A percentile compares a stretch with the other conserved stretches of the same genome.
phyloP scores from a whole-genome alignment of 1,140 invertebrate species.

The Tetragonula clypearis region DNA sequence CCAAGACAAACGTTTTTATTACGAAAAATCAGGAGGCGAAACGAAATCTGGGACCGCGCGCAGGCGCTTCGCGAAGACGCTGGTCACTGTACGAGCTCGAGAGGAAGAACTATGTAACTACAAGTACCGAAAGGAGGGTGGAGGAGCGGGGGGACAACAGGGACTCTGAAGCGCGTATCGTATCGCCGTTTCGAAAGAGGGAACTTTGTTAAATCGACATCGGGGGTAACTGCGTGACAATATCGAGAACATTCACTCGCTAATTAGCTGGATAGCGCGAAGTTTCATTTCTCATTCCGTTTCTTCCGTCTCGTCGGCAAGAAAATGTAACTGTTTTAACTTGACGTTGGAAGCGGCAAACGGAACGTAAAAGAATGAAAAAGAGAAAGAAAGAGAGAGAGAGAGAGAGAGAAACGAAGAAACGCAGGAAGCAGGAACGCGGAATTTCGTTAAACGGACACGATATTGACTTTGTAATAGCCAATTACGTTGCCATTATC shows the following conservation, averaged over 20 bases:
- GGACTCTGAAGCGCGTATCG: not conserved
- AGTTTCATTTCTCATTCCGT: not conserved
- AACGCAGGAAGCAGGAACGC: not conserved
- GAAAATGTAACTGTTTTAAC: not conserved
- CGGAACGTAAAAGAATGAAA: not conserved
- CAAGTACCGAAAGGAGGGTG: no score
- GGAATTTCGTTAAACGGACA: not conserved
- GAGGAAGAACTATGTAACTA: not conserved
- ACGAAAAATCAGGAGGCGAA: constrained; percentile 73
- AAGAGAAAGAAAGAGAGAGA: no score
- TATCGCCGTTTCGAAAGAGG: not conserved
- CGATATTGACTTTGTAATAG: not conserved
- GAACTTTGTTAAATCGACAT: not conserved
- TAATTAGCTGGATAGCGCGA: not conserved
- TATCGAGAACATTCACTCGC: not conserved
- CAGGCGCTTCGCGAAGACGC: constrained; percentile 53
- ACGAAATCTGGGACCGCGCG: constrained; percentile 69
- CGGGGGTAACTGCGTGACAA: no score
- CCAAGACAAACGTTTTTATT: constrained; percentile 77
- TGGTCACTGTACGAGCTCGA: constrained; percentile 1
- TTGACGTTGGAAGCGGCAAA: not conserved
- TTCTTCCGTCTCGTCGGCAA: no score
- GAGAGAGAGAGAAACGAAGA: no score
- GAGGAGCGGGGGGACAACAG: not conserved
- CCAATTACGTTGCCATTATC: not conserved